phyloP scores from a whole-genome alignment of 2,888 invertebrate species.

The Salpingus planirostris region DNA sequence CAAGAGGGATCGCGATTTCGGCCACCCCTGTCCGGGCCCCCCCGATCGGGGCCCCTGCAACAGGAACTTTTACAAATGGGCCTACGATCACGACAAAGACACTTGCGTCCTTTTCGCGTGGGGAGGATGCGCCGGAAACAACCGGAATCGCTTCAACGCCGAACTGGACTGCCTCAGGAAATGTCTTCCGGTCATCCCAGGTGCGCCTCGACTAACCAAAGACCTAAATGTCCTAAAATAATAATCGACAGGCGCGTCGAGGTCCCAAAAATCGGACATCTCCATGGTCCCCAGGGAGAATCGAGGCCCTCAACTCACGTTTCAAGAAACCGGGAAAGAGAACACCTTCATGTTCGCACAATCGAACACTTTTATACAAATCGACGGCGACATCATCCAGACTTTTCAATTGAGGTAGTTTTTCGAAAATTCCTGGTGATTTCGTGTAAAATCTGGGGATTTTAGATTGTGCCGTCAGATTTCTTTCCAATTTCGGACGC shows the following conservation, averaged over 20 bases:
- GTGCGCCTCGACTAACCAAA: too few species aligned
- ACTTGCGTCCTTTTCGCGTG: constrained; percentile 56
- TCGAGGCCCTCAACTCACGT: constrained; percentile 71
- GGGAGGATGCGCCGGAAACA: constrained; percentile 61
- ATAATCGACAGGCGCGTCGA: too few species aligned
- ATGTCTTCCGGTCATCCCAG: constrained; percentile 56
- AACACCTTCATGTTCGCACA: constrained; percentile 89
- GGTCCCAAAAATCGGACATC: too few species aligned
- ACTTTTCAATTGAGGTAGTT: constrained; percentile 81
- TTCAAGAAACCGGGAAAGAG: constrained; percentile 75
- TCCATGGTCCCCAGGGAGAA: constrained; percentile 66
- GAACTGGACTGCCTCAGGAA: constrained; percentile 57
- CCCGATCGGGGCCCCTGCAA: constrained; percentile 46
- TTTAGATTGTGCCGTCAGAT: constrained; percentile 77
- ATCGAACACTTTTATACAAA: constrained; percentile 82
- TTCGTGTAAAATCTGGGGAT: constrained; percentile 13
- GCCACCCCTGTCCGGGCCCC: constrained; percentile 43
- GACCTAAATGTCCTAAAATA: too few species aligned
- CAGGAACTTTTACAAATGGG: constrained; percentile 59
- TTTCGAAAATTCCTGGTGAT: constrained; percentile 17
- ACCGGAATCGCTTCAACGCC: constrained; percentile 57
- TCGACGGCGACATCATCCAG: constrained; percentile 84
- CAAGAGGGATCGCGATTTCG: constrained; percentile 19
- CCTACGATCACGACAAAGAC: constrained; percentile 49
- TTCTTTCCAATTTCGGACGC: constrained; percentile 80